phyloP scores from a whole-genome alignment of 1,140 invertebrate genomes.

The Aphaenogaster ashmeadi region DNA sequence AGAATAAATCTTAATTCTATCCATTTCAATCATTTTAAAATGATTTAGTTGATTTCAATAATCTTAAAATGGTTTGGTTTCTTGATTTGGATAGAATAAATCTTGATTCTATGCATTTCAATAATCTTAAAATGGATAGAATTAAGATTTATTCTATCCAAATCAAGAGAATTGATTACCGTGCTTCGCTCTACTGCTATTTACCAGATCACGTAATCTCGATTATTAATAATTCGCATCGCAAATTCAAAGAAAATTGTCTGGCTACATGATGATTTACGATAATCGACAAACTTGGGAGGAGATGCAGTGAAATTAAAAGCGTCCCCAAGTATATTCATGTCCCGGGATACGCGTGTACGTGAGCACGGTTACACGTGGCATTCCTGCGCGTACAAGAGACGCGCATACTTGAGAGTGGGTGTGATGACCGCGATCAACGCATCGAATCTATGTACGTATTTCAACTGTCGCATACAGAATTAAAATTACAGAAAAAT shows the following conservation, averaged over 20 bases:
- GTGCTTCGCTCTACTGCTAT: background rate
- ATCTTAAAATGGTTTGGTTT: too few relatives aligned
- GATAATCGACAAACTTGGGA: conserved; percentile 3
- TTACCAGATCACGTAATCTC: background rate
- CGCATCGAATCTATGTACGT: background rate
- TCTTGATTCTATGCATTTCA: too few relatives aligned
- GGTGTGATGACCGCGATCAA: conserved; percentile 29
- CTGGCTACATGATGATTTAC: conserved; percentile 1
- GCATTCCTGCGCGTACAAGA: conserved; percentile 25
- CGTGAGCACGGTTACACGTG: background rate
- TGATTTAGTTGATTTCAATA: too few relatives aligned
- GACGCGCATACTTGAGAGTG: conserved; percentile 37
- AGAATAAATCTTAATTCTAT: too few relatives aligned
- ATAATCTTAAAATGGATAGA: too few relatives aligned
- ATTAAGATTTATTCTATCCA: too few relatives aligned
- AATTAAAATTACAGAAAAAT: conserved; percentile 3
- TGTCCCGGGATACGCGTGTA: background rate
- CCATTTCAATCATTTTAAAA: too few relatives aligned
- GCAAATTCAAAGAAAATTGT: background rate
- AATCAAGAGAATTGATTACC: background rate
- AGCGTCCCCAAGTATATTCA: background rate
- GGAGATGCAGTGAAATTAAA: conserved; percentile 15
- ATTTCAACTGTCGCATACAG: background rate
- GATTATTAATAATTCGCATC: conserved; percentile 17
- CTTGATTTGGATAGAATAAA: too few relatives aligned